These are phyloP conservation scores for Ceuthmochares aereus DNA, from an alignment of 2,113 vertebrate genomes.

Conservation along the genomic window DNA sequence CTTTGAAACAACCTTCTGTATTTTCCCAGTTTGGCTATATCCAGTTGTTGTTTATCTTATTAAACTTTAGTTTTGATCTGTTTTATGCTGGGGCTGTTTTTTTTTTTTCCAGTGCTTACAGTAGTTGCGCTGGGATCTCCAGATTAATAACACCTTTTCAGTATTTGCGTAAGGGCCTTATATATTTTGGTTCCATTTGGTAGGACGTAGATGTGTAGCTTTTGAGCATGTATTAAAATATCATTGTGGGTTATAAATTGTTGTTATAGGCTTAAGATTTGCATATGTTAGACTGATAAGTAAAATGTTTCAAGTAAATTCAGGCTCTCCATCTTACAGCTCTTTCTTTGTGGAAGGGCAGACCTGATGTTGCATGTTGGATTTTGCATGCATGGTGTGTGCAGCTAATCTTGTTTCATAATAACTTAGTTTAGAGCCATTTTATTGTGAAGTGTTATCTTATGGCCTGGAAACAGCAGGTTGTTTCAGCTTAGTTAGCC, in stretches of 20 bases:
- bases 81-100: not conserved
- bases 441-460: not conserved
- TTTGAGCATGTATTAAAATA: constrained; percentile 11
- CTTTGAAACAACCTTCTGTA: not conserved
- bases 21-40: not conserved
- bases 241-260: constrained; percentile 4
- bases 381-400: not conserved
- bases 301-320: constrained; percentile 24
- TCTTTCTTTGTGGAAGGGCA: not conserved
- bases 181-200: constrained; percentile 1
- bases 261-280: constrained; percentile 12
- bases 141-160: not conserved
- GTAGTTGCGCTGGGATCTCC: not conserved
- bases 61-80: not conserved
- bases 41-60: not conserved
- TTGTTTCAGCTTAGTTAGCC: not conserved
- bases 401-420: not conserved
- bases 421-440: not conserved
- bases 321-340: not conserved
- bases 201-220: not conserved
- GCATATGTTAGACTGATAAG: not conserved
- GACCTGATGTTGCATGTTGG: not conserved
- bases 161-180: not conserved
- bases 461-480: not conserved
- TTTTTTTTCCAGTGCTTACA: not conserved